phyloP scores from a whole-genome alignment of 2,888 invertebrate species.

The Oligia strigilis region DNA sequence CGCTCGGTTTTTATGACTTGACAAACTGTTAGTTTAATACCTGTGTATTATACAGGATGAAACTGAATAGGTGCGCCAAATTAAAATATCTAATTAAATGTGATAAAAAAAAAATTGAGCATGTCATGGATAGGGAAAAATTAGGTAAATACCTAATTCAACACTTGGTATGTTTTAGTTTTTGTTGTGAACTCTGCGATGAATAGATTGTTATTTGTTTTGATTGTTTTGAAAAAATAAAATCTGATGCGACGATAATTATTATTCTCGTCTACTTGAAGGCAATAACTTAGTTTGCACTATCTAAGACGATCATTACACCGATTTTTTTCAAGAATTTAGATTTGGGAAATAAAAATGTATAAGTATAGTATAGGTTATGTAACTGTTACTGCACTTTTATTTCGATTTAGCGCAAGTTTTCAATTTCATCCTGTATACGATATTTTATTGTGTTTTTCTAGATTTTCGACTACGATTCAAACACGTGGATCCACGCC shows the following conservation, averaged over 20 bases:
- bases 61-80: background rate
- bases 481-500: constrained; percentile 96
- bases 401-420: too few relatives aligned
- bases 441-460: background rate
- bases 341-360: too few relatives aligned
- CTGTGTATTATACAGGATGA: background rate
- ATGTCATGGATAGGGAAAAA: too few relatives aligned
- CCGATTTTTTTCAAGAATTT: too few relatives aligned
- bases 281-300: too few relatives aligned
- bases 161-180: background rate
- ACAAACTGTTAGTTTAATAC: background rate
- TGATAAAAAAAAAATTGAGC: too few relatives aligned
- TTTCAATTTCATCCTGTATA: background rate
- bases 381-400: too few relatives aligned
- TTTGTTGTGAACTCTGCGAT: background rate
- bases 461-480: constrained; percentile 94
- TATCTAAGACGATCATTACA: too few relatives aligned
- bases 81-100: background rate
- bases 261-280: too few relatives aligned
- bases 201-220: background rate
- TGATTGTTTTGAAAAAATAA: too few relatives aligned
- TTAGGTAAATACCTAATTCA: background rate
- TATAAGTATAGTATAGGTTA: too few relatives aligned
- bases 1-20: background rate
- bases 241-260: too few relatives aligned